These are phyloP conservation scores for Sebastiscus tertius DNA, from an alignment of 2,797 vertebrate species.

Conservation along the genomic window DNA sequence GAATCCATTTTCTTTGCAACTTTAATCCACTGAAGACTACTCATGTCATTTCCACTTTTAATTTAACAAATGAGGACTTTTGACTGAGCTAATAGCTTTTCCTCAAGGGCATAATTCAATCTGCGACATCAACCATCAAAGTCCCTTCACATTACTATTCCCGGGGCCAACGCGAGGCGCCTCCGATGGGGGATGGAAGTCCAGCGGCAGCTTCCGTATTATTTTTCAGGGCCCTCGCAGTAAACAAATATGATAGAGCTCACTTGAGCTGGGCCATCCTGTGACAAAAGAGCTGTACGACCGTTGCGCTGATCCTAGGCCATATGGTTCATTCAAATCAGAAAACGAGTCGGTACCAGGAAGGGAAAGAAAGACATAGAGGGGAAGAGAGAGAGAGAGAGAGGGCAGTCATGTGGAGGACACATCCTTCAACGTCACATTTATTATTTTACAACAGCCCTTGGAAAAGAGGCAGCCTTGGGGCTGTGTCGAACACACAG, in stretches of 20 bases:
- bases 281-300: constrained; percentile 39
- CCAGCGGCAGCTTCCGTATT: constrained; percentile 71
- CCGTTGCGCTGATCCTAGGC: constrained; percentile 23
- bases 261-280: constrained; percentile 34
- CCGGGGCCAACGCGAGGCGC: constrained; percentile 76
- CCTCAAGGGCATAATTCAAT: constrained; percentile 89
- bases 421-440: constrained; percentile 75
- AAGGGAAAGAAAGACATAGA: constrained; percentile 7
- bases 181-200: constrained; percentile 64
- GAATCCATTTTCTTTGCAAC: constrained; percentile 76
- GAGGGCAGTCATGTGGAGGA: constrained; percentile 69
- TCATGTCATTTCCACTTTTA: constrained; percentile 89
- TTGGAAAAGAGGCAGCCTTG: constrained; percentile 59
- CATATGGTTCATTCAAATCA: constrained; percentile 59
- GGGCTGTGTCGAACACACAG: constrained; percentile 47
- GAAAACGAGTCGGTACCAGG: constrained; percentile 29
- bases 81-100: constrained; percentile 88
- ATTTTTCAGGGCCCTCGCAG: constrained; percentile 65
- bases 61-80: constrained; percentile 87
- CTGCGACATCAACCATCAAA: constrained; percentile 86
- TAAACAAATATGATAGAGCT: constrained; percentile 75
- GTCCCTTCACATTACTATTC: constrained; percentile 78
- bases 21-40: constrained; percentile 84
- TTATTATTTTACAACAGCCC: constrained; percentile 76
- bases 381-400: background rate